Base-by-base conservation (phyloP, 2,113 vertebrate genomes). In the Centropristis striata region DNA sequence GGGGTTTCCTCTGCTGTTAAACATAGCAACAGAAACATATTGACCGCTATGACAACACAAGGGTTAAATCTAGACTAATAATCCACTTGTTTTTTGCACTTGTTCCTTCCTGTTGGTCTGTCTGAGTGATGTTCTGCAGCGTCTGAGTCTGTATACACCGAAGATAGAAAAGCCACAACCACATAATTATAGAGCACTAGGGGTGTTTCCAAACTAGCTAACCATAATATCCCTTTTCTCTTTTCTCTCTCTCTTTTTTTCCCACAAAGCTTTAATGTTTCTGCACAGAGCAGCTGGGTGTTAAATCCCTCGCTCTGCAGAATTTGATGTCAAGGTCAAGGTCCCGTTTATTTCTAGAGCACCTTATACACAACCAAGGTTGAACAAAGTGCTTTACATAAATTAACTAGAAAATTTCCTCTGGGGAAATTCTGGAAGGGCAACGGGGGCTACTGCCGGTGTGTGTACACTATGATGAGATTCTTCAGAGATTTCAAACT, bases 151-250 rank as follows among this genome's bases (percentile, higher is more conserved):
- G 50, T 27, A 51, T 27, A n/a, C 54, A 57, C 88, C 44, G 4
- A 88, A 94, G 83, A 94, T 95, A 95, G 93, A 90, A 92, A 87
- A 84, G 71, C 90, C 87, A 86, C 86, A 74, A 82, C 89, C 91
- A 78, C 88, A 85, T 90, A 93, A 95, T 94, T 83, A 84, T 69
- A 92, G 84, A 78, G 84, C 66, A 69, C 63, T 9, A 32, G 72
- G 93, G 93, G 90, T 85, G 92, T 92, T 90, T 93, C 92, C 89
- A 44, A 36, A 59, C 47, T 16, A 25, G 41, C 69, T 36, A 61
- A 82, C 78, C 67, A 76, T 36, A 20, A 75, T 6, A 66, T 74
- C 54, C 44, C 18, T 59, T 66, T 72, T 23, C 61, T 59, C 12
- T 68, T 70, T 66, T 28, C 14, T 46, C 6, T 12, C 61, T 16